phyloP scores from a whole-genome alignment of 2,797 vertebrate genomes.

The Semotilus atromaculatus region DNA sequence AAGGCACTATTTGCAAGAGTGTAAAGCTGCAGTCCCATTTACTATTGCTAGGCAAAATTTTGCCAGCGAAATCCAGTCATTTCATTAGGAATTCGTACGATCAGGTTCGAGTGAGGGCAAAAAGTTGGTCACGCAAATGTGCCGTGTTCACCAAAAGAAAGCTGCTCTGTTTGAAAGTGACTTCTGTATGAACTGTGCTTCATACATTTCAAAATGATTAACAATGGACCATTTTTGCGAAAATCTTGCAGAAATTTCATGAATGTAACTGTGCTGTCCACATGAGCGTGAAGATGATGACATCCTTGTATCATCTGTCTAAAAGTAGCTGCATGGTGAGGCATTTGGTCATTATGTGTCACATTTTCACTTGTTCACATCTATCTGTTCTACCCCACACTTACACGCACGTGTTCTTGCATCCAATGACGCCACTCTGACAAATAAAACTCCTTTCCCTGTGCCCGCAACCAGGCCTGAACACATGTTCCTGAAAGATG shows the following conservation, averaged over 20 bases:
- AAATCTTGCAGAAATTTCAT: too few relatives aligned
- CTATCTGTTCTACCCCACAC: constrained; percentile 22
- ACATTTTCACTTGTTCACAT: constrained; percentile 8
- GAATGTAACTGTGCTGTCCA: neutral
- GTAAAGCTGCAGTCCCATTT: neutral
- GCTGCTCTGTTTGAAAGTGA: neutral
- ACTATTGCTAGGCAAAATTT: neutral
- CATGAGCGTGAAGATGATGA: constrained; percentile 1
- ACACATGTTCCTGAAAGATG: constrained; percentile 74
- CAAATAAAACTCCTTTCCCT: constrained; percentile 46
- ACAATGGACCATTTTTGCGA: too few relatives aligned
- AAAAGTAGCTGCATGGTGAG: constrained; percentile 11
- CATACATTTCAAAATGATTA: too few relatives aligned
- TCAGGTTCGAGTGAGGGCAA: neutral
- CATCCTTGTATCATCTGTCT: neutral
- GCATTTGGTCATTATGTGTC: constrained; percentile 23
- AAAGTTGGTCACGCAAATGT: neutral
- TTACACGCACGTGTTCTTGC: neutral
- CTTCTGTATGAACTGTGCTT: neutral
- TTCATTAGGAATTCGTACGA: neutral
- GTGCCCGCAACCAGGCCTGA: constrained; percentile 45
- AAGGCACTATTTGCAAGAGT: neutral
- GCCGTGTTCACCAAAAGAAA: neutral
- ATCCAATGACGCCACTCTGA: constrained; percentile 10
- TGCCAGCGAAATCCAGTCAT: neutral